Evolutionary conservation across 53 echinoderm and acorn worm genomes (phyloP).

Genomic region (Zoroaster sp.): DNA sequence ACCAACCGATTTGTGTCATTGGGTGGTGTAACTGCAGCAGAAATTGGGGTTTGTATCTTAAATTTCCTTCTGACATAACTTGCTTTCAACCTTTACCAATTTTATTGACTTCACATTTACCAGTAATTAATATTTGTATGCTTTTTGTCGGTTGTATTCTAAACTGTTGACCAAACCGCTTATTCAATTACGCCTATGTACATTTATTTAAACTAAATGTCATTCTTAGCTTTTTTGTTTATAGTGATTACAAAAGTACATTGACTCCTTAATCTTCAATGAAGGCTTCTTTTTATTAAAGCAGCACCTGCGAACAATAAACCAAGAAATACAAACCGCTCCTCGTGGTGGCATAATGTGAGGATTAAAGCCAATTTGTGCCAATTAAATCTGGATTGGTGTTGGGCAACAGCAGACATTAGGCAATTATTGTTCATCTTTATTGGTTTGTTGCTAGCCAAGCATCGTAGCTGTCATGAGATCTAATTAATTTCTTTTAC

Average conservation of each 20-base stretch:
- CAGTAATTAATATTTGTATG: background rate
- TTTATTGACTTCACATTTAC: no score
- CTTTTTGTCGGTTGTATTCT: background rate
- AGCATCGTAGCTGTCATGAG: constrained; percentile 1
- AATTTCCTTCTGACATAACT: background rate
- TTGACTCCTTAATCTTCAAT: constrained; percentile 8
- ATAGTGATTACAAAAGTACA: constrained; percentile 28
- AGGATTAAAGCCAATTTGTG: constrained; percentile 29
- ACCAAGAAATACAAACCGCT: background rate
- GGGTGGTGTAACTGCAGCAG: no score
- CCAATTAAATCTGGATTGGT: constrained; percentile 41
- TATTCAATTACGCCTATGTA: constrained; percentile 2
- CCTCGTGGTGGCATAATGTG: constrained; percentile 9
- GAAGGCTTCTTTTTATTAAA: constrained; percentile 28
- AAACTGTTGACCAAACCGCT: constrained; percentile 3
- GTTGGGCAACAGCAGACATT: background rate
- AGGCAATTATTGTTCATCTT: constrained; percentile 8
- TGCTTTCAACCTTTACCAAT: background rate
- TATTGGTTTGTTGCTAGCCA: constrained; percentile 12
- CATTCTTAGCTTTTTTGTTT: background rate
- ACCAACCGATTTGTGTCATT: no score
- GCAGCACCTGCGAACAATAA: background rate
- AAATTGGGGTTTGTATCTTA: no score
- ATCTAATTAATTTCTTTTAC: constrained; percentile 44
- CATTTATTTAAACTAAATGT: constrained; percentile 24